Conservation (phyloP, 2,888 invertebrate species). For the Pocota personata region DNA sequence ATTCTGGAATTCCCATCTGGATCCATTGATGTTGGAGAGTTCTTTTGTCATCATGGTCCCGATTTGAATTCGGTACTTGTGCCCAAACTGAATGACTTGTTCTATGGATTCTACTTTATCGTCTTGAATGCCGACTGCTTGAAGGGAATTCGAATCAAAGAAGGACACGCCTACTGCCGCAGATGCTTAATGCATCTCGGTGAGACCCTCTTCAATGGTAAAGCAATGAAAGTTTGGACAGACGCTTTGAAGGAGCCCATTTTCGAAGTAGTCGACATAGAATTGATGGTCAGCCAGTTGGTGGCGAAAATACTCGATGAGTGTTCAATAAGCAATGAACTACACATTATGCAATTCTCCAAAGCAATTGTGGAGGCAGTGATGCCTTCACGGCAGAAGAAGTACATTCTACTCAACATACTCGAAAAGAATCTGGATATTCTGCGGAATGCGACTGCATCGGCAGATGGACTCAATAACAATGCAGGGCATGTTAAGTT, state of each 20-base stretch:
- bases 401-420: conserved; percentile 78
- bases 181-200: conserved; percentile 78
- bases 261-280: conserved; percentile 29
- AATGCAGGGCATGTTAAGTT: conserved; percentile 70
- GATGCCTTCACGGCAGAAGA: conserved; percentile 76
- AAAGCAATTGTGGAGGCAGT: conserved; percentile 75
- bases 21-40: conserved; percentile 79
- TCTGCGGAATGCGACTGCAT: conserved; percentile 72
- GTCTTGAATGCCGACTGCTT: conserved; percentile 75
- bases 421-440: conserved; percentile 79
- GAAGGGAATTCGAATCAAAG: conserved; percentile 64
- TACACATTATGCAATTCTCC: conserved; percentile 76
- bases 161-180: conserved; percentile 77
- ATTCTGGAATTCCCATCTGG: conserved; percentile 80
- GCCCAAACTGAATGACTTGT: conserved; percentile 77
- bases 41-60: conserved; percentile 79
- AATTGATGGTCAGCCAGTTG: conserved; percentile 75
- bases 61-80: conserved; percentile 76
- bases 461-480: conserved; percentile 67
- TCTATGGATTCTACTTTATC: conserved; percentile 79
- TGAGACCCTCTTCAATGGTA: conserved; percentile 74
- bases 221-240: conserved; percentile 79
- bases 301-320: conserved; percentile 75
- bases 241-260: conserved; percentile 75
- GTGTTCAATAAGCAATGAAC: conserved; percentile 31